These are phyloP conservation scores for Empis stercorea DNA, from an alignment of 2,888 invertebrate genomes.

Conservation along the genomic window DNA sequence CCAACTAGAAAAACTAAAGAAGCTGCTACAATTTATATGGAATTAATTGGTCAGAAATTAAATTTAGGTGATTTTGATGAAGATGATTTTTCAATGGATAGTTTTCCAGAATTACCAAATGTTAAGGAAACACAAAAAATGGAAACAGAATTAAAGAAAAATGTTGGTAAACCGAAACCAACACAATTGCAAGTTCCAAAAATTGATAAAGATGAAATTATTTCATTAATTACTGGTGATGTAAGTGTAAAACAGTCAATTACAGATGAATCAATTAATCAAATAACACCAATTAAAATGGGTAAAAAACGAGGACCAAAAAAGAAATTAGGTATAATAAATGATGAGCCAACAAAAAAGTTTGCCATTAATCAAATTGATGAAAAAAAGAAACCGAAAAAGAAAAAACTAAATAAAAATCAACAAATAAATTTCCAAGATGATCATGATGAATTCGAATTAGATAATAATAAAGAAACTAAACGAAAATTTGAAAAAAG, in stretches of 20 bases:
- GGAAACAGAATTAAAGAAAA: conserved; percentile 42
- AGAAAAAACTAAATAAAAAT: conserved; percentile 8
- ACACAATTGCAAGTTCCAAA: conserved; percentile 8
- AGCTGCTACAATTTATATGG: conserved; percentile 62
- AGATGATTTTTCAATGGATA: conserved; percentile 49
- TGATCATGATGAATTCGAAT: conserved; percentile 29
- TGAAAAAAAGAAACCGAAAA: conserved; percentile 13
- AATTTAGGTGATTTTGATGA: conserved; percentile 49
- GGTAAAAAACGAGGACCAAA: conserved; percentile 30
- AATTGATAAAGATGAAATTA: conserved; percentile 7
- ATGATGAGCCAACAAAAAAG: conserved; percentile 10
- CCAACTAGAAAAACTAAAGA: conserved; percentile 61
- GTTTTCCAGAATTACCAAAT: conserved; percentile 54
- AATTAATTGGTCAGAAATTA: conserved; percentile 55
- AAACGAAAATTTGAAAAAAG: conserved; percentile 36
- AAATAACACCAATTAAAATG: conserved; percentile 30
- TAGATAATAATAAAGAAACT: conserved; percentile 28
- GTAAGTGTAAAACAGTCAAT: conserved; percentile 14
- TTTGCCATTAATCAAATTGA: conserved; percentile 9
- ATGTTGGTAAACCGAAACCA: conserved; percentile 19
- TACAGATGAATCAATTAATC: conserved; percentile 19
- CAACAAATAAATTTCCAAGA: conserved; percentile 22
- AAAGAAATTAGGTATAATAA: conserved; percentile 11
- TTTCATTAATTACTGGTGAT: conserved; percentile 7
- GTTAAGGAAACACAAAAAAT: conserved; percentile 46